Evolutionary conservation across 2,113 vertebrate genomes (phyloP).

Genomic region (Phaethon lepturus): DNA sequence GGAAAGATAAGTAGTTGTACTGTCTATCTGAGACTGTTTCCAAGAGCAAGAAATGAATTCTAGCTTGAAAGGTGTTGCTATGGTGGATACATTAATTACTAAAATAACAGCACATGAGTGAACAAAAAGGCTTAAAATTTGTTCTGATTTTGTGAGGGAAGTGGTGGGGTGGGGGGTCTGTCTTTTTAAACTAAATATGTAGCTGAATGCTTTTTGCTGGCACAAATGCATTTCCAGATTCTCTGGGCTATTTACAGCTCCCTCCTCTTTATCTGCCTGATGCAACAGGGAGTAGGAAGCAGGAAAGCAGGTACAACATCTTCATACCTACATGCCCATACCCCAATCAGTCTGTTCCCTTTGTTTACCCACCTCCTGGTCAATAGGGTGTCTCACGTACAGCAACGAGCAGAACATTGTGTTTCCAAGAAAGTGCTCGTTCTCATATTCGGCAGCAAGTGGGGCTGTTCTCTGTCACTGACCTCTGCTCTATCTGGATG

Average conservation of each 20-base stretch:
- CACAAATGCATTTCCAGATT: neutral
- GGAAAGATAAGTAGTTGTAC: neutral
- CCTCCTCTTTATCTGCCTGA: neutral
- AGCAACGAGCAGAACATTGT: neutral
- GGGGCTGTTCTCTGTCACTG: neutral
- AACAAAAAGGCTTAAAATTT: neutral
- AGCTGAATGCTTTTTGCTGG: neutral
- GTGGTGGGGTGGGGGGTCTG: fast-evolving
- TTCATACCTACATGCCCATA: neutral
- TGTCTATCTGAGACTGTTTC: neutral
- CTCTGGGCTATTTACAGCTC: neutral
- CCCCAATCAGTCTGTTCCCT: neutral
- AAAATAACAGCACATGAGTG: neutral
- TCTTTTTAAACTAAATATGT: neutral
- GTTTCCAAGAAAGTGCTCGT: neutral
- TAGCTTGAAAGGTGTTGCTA: conserved; percentile 20
- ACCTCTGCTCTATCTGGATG: neutral
- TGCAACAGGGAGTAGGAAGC: neutral
- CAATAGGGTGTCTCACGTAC: neutral
- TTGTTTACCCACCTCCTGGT: neutral
- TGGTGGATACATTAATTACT: conserved; percentile 5
- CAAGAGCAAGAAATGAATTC: neutral
- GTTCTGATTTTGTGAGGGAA: neutral
- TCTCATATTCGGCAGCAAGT: neutral
- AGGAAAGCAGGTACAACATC: neutral